Conservation (phyloP, 2,113 vertebrate species). For the Felis chaus region DNA sequence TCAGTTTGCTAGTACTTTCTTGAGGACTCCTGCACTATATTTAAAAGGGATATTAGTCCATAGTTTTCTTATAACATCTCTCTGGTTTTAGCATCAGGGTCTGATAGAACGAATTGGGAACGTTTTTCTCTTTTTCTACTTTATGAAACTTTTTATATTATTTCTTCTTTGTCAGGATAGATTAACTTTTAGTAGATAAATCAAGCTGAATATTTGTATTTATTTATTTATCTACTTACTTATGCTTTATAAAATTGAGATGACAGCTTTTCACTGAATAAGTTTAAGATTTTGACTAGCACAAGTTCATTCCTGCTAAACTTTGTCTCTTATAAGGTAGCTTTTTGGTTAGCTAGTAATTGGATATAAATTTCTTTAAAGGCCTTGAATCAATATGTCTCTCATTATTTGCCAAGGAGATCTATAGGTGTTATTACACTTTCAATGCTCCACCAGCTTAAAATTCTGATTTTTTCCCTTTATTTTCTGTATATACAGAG, state of each 20-base stretch:
- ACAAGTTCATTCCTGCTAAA: neutral
- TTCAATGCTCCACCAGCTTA: neutral
- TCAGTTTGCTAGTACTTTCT: neutral
- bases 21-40: neutral
- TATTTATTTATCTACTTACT: neutral
- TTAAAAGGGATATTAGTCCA: neutral
- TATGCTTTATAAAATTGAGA: constrained; percentile 43
- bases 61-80: neutral
- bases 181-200: constrained; percentile 59
- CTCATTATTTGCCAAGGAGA: neutral
- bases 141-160: neutral
- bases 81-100: neutral
- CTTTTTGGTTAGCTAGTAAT: neutral
- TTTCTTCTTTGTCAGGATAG: neutral
- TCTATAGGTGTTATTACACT: neutral
- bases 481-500: neutral
- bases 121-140: neutral
- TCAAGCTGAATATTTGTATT: neutral
- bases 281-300: neutral
- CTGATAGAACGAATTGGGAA: neutral
- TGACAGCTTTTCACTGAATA: neutral
- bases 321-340: neutral
- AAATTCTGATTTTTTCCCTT: neutral
- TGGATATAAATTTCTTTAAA: neutral
- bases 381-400: neutral